These are phyloP conservation scores for Tupaia chinensis DNA, from an alignment of 2,113 vertebrate species.

Conservation along the genomic window DNA sequence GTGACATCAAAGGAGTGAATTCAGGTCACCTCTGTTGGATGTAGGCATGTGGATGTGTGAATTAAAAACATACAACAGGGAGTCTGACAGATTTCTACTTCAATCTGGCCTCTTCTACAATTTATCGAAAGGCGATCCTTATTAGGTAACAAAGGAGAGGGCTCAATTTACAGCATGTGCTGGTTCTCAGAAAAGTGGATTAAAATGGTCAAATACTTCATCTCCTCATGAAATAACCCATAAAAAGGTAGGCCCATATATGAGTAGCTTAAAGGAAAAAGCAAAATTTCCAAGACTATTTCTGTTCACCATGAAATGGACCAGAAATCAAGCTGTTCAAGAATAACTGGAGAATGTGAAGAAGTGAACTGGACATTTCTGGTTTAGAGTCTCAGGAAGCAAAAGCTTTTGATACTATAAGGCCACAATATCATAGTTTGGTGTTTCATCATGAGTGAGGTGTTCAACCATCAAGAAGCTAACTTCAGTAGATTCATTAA, in stretches of 20 bases:
- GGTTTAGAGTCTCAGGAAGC: neutral
- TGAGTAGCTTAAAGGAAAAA: conserved; percentile 6
- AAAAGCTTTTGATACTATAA: neutral
- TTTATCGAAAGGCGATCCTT: neutral
- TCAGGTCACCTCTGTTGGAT: conserved; percentile 68
- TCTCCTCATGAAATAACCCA: neutral
- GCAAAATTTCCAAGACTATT: neutral
- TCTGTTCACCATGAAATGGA: conserved; percentile 41
- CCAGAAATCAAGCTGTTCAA: conserved; percentile 15
- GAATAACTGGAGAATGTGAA: neutral
- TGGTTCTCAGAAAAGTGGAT: conserved; percentile 10
- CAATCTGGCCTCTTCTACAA: neutral
- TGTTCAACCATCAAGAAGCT: neutral
- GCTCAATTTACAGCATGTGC: neutral
- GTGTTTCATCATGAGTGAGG: neutral
- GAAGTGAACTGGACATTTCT: neutral
- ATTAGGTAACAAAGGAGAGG: neutral
- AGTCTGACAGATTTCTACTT: conserved; percentile 16
- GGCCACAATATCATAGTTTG: neutral
- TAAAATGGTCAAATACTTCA: neutral
- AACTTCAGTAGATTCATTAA: neutral
- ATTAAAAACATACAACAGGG: conserved; percentile 44
- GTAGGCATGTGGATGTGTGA: conserved; percentile 7
- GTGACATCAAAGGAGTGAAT: conserved; percentile 67
- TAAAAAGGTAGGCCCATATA: neutral